phyloP scores from a whole-genome alignment of 2,888 invertebrate genomes.

The Artemia sinica region DNA sequence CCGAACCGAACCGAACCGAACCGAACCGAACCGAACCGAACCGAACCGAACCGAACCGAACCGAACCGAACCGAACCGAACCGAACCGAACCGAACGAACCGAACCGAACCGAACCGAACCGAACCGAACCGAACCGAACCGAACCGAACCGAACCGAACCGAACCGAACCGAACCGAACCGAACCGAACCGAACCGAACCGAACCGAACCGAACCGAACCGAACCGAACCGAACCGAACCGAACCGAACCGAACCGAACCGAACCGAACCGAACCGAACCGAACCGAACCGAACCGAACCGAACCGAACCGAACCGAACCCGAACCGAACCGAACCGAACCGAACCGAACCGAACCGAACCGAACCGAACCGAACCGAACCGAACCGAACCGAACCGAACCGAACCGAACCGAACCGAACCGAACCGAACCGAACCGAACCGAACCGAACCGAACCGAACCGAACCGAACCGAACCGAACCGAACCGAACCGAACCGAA shows the following conservation, averaged over 20 bases:
- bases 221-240: constrained; percentile 20
- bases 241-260: constrained; percentile 22
- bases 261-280: constrained; percentile 23
- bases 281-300: constrained; percentile 22
- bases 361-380: constrained; percentile 22
- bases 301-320: constrained; percentile 22
- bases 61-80: constrained; percentile 21
- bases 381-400: constrained; percentile 23
- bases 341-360: constrained; percentile 23
- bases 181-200: constrained; percentile 23
- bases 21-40: constrained; percentile 23
- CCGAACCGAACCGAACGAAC: too few species aligned
- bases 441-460: constrained; percentile 22
- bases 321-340: too few species aligned
- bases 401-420: constrained; percentile 22
- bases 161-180: constrained; percentile 23
- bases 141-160: constrained; percentile 20
- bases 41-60: constrained; percentile 22
- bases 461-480: constrained; percentile 16
- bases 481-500: constrained; percentile 22
- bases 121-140: too few species aligned
- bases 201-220: constrained; percentile 19
- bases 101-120: too few species aligned
- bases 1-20: constrained; percentile 23
- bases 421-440: constrained; percentile 22